These are phyloP conservation scores for Catamblyrhynchus diadema DNA, from an alignment of 2,797 vertebrate genomes.

Conservation along the genomic window DNA sequence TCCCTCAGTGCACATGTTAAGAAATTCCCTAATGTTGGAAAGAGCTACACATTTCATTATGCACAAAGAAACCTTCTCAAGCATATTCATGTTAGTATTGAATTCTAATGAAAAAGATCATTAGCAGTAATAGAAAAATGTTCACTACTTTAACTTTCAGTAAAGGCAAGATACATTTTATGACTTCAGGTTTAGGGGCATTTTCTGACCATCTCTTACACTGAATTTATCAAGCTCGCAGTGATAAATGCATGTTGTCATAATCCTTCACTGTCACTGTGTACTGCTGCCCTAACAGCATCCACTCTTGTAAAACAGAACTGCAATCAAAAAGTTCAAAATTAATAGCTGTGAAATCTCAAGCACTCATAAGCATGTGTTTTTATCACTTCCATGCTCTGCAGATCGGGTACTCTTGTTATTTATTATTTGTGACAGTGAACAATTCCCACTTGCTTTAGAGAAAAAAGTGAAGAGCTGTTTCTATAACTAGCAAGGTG, in stretches of 20 bases:
- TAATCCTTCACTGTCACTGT: constrained; percentile 35
- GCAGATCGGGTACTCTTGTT: constrained; percentile 32
- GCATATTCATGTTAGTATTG: neutral
- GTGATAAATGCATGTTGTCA: constrained; percentile 71
- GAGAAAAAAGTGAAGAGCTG: constrained; percentile 70
- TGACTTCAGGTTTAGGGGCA: neutral
- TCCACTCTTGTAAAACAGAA: constrained; percentile 57
- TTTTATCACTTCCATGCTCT: constrained; percentile 60
- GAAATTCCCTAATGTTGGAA: neutral
- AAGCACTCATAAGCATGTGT: constrained; percentile 44
- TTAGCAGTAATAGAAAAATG: neutral
- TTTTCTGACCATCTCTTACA: constrained; percentile 18
- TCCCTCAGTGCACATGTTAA: neutral
- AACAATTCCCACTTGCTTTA: constrained; percentile 74
- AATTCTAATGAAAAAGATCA: neutral
- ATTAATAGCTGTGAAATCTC: constrained; percentile 66
- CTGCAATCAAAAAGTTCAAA: constrained; percentile 67
- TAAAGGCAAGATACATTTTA: neutral
- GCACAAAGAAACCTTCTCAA: neutral
- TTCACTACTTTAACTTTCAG: neutral
- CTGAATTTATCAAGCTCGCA: constrained; percentile 49
- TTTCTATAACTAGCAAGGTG: constrained; percentile 64
- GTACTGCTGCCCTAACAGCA: constrained; percentile 53
- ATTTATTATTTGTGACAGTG: constrained; percentile 72
- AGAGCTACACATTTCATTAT: neutral